Evolutionary conservation across 2,113 vertebrate genomes (phyloP).

Genomic region (Antechinus stuartii): DNA sequence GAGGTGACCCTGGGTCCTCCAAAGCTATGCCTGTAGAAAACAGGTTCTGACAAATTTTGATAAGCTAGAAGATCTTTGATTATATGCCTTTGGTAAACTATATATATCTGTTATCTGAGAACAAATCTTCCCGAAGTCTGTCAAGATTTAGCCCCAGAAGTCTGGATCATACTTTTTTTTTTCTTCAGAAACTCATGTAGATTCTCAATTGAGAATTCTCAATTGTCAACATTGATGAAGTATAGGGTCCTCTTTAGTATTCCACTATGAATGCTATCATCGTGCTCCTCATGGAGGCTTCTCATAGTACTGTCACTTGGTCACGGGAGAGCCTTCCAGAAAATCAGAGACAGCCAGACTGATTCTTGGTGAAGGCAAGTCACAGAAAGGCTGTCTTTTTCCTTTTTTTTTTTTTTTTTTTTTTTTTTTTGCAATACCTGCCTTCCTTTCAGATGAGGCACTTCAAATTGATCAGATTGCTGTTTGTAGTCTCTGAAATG

Average conservation of each 20-base stretch:
- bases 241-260: neutral
- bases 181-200: neutral
- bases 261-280: neutral
- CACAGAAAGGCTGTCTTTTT: no score
- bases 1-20: no score
- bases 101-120: no score
- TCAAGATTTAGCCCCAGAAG: no score
- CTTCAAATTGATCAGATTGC: neutral
- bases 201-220: neutral
- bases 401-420: no score
- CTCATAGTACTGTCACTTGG: neutral
- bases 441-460: neutral
- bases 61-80: no score
- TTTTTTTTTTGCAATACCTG: neutral
- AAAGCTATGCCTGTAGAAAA: no score
- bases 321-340: neutral
- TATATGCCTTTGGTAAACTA: no score
- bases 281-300: neutral
- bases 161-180: no score
- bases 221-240: neutral
- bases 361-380: neutral
- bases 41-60: no score
- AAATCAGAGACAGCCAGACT: neutral
- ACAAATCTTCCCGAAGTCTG: no score
- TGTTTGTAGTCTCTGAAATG: neutral